Evolutionary conservation across 2,113 vertebrate genomes (phyloP), one percentile per base, ranked within the genome.

Genomic region (Burhinus bistriatus): DNA sequence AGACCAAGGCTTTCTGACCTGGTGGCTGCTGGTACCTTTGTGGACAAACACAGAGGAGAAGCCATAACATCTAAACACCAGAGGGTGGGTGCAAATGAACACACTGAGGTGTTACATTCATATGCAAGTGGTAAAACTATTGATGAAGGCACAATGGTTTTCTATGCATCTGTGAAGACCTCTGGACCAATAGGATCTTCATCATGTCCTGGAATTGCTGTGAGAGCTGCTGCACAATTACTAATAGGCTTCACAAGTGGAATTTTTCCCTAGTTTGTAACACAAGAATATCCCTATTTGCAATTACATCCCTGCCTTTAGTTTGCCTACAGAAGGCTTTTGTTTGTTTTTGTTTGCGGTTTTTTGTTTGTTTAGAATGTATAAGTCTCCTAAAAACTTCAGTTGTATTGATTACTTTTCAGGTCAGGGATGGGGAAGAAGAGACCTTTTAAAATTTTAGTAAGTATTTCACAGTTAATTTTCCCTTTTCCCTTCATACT

Each of bases 401-500:
- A 58, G 27, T 44, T 75, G 17, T 62, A 79, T 40, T 59, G 71
- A 80, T 73, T 85, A 29, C 44, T 78, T 79, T 92, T 76, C 38
- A 79, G 88, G 20, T 69, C 27, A 51, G 8, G 17, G 49, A n/a
- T 73, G 9, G n/a, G 21, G 5, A 89, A 93, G 23, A 68, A 40
- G 29, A 72, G 11, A 54, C 55, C 49, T 87, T 95, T 57, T 65
- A 87, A 82, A 86, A 73, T 87, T 79, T 94, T 44, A 70, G 15
- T 71, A 83, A 82, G 32, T 76, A 64, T 58, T 73, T 97, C 79
- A 95, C 91, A 95, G 71, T 62, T 95, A 45, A 32, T 96, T 90
- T 95, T 93, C 66, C 52, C 45, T 86, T 92, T 90, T 90, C 36
- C 47, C 61, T 86, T 96, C 61, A 84, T 61, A 86, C 23, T 49